Evolutionary conservation across 2,888 invertebrate species (phyloP), one percentile per base, ranked within the genome.

Genomic region (Pharmacophagus antenor): DNA sequence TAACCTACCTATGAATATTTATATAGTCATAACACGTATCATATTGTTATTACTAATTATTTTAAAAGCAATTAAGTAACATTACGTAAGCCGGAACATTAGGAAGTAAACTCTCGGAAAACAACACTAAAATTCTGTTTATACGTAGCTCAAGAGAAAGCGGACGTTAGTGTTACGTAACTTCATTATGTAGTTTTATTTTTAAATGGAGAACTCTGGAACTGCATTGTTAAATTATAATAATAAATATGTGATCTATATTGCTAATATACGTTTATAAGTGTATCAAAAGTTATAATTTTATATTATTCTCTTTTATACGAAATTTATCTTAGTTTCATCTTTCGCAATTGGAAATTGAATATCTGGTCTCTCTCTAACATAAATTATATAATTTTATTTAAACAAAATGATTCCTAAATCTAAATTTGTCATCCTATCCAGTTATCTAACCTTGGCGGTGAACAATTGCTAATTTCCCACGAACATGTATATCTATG

Each of bases 141-240:
- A 62, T 61, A 58, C 60, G 65, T 56, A 57, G 63, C 56, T 63
- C 54, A 50, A 52, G 66, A 63, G 68, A 68, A 69, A 68, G 68
- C 61, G n/a, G n/a, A 41, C 53, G 63, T 65, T 67, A 63, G 63
- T 60, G 54, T 67, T 64, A 65, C 55, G 62, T 62, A 62, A 63
- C 57, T 21, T 17, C 48, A 41, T 56, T 56, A 46, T 52, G 56
- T 61, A 61, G 56, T 47, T 52, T 46, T 50, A 41, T 52, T 47
- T n/a, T n/a, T n/a, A n/a, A n/a, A n/a, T n/a, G n/a, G n/a, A 46
- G 59, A 59, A 50, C 54, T 54, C 49, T 31, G 27, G 22, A 50
- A 21, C 41, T 22, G 1, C 6, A 7, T 3, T 15, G 17, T 41
- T n/a, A 42, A 42, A 17, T n/a, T 17, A 42, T 31, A n/a, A 27